phyloP scores from a whole-genome alignment of 2,797 vertebrate genomes.

The Myripristis jacobus region DNA sequence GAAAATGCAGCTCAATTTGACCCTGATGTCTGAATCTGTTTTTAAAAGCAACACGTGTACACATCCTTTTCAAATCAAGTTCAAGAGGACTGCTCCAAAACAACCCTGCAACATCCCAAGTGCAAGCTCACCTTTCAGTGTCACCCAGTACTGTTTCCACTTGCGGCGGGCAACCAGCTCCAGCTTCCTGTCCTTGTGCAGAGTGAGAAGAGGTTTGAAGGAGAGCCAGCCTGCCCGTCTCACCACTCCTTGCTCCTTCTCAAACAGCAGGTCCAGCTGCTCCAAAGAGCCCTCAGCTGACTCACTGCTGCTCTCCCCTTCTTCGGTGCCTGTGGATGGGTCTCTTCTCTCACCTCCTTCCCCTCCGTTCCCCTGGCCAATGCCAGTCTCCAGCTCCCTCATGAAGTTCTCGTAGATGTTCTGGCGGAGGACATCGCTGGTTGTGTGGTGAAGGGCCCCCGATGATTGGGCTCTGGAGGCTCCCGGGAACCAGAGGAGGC shows the following conservation, averaged over 20 bases:
- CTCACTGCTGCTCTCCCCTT: slow-evolving; percentile 88
- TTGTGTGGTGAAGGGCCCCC: slow-evolving; percentile 84
- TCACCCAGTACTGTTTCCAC: slow-evolving; percentile 97
- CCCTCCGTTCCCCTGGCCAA: slow-evolving; percentile 65
- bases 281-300: slow-evolving; percentile 92
- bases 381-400: slow-evolving; percentile 90
- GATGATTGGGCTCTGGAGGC: slow-evolving; percentile 86
- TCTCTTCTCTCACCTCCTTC: slow-evolving; percentile 77
- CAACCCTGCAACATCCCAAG: not conserved
- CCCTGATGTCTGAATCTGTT: slow-evolving; percentile 2
- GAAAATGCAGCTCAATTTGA: too few relatives aligned
- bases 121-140: slow-evolving; percentile 88
- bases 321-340: slow-evolving; percentile 88
- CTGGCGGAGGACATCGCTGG: slow-evolving; percentile 86
- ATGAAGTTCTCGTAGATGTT: slow-evolving; percentile 98
- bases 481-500: slow-evolving; percentile 86
- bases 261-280: slow-evolving; percentile 91
- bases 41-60: slow-evolving; percentile 26
- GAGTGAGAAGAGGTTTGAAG: slow-evolving; percentile 92
- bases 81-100: slow-evolving; percentile 7
- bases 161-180: slow-evolving; percentile 91
- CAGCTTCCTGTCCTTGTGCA: slow-evolving; percentile 95
- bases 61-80: slow-evolving; percentile 25
- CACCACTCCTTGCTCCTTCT: slow-evolving; percentile 96
- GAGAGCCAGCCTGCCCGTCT: slow-evolving; percentile 94